Evolutionary conservation across 1,140 invertebrate species (phyloP).

Genomic region (Tenebrio molitor): DNA sequence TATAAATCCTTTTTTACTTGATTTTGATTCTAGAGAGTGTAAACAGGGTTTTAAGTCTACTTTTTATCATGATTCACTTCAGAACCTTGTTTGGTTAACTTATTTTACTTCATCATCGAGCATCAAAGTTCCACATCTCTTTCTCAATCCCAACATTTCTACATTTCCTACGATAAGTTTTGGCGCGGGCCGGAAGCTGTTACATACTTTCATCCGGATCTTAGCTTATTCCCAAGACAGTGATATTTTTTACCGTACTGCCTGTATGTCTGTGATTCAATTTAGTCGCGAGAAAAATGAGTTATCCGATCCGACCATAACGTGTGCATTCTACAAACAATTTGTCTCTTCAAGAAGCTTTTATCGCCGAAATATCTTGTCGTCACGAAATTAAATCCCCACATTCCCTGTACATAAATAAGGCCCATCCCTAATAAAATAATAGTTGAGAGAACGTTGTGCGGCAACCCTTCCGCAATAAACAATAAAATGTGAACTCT

Average conservation of each 20-base stretch:
- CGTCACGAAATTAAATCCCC: neutral
- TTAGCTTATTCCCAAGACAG: slow-evolving; percentile 2
- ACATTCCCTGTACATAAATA: neutral
- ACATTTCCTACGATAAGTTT: neutral
- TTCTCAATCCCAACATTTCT: neutral
- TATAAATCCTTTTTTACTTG: no score
- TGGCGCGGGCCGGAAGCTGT: neutral
- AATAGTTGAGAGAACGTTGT: slow-evolving; percentile 9
- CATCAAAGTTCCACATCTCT: neutral
- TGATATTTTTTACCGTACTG: slow-evolving; percentile 27
- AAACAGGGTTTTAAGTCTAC: no score
- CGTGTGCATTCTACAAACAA: neutral
- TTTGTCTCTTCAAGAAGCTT: slow-evolving; percentile 8
- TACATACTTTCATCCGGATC: neutral
- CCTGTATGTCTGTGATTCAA: slow-evolving; percentile 28
- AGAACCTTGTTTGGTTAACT: no score
- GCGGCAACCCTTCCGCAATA: neutral
- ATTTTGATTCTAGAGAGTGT: no score
- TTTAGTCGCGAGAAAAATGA: slow-evolving; percentile 27
- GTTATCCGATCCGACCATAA: slow-evolving; percentile 19
- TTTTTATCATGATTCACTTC: neutral
- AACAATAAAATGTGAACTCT: slow-evolving; percentile 1
- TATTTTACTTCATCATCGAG: no score
- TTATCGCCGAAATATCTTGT: neutral
- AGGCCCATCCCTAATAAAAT: slow-evolving; percentile 5